Evolutionary conservation across 2,797 vertebrate genomes (phyloP), one percentile per base, ranked within the genome.

Genomic region (Scomberomorus guttatus): DNA sequence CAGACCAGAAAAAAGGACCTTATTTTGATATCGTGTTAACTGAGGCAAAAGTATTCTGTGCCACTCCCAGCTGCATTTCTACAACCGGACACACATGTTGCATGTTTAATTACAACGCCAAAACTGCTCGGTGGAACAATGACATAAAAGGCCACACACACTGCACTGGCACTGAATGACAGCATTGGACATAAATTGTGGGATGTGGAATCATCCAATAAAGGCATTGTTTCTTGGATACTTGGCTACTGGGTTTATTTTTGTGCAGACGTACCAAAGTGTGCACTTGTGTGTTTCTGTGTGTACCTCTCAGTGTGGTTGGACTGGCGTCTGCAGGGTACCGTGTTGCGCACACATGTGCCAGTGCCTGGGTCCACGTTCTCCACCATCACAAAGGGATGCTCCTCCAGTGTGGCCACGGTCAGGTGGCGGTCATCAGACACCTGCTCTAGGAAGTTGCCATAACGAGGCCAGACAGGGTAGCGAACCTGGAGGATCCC

Each of bases 371-470:
- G 96, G 83, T 99, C 98, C 0, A 97, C 98, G 66, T 96, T 97
- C 94, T 99, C 98, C 66, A 99, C 98, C 0, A 99, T 98, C 89
- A 99, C 98, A 0, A 99, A 99, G 67, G 98, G 98, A 71, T 97
- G 95, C 90, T 99, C 98, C 90, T 99, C 98, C 85, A 99, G 94
- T 0, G 98, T 99, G 87, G 98, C 98, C 84, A 99, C 98, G 0
- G 97, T 99, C 87, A 99, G 93, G 91, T 99, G 98, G 0, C 96
- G 96, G 89, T 97, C 97, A 62, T 99, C 98, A 0, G 96, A 95
- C 87, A 99, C 96, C 0, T 96, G 97, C 87, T 99, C 98, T 90
- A 98, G 92, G 87, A 95, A 97, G 89, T 94, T 95, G 39, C 98
- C 96, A 0, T 97, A 99, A 15, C 98, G 97, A 42, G 98, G 98